Evolutionary conservation across 2,113 vertebrate species (phyloP).

Genomic region (Bettongia penicillata): DNA sequence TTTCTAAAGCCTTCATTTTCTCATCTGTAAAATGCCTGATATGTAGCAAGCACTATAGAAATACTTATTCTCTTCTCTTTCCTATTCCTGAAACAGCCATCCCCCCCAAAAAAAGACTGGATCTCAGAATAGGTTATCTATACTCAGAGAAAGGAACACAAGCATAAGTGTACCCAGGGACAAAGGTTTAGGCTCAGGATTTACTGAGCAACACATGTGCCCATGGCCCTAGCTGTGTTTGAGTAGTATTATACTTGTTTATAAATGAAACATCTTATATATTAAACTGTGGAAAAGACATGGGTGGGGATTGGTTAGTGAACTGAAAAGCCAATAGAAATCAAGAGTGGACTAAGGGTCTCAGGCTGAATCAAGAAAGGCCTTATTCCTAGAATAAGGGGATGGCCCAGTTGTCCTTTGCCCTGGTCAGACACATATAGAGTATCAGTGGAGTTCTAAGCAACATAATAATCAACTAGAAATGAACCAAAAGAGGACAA

Average conservation of each 20-base stretch:
- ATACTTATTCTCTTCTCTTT: not conserved
- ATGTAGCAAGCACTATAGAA: too few relatives aligned
- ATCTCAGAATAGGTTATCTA: not conserved
- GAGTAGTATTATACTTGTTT: not conserved
- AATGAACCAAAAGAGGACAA: not conserved
- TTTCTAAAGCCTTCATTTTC: too few relatives aligned
- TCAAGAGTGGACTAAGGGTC: not conserved
- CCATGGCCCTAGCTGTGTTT: too few relatives aligned
- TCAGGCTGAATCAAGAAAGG: not conserved
- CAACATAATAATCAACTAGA: not conserved
- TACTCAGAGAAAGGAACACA: not conserved
- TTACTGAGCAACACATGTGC: not conserved
- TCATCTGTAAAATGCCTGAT: too few relatives aligned
- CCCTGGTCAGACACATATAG: not conserved
- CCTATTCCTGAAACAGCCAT: not conserved
- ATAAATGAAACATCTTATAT: not conserved
- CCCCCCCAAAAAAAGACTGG: not conserved
- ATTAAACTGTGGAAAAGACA: not conserved
- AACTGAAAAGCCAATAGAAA: not conserved
- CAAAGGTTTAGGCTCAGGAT: not conserved
- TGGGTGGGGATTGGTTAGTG: not conserved
- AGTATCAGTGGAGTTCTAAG: not conserved
- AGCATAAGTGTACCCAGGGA: too few relatives aligned
- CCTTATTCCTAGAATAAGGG: not conserved
- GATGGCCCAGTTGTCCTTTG: not conserved